These are phyloP conservation scores for Hirudinaria manillensis DNA, from an alignment of 2,888 invertebrate species.

Conservation along the genomic window DNA sequence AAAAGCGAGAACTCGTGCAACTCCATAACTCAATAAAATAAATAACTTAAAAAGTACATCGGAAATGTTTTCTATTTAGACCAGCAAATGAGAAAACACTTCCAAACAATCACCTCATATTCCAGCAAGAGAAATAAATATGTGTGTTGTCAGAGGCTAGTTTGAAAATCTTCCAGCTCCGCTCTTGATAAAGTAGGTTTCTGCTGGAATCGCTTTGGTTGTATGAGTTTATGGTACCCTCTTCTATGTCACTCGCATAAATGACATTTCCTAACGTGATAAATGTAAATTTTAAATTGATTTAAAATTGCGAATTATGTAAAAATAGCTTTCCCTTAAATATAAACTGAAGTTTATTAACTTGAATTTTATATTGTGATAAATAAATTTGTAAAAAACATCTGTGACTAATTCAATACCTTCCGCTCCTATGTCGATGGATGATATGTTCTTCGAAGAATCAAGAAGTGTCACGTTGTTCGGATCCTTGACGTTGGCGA, in stretches of 20 bases:
- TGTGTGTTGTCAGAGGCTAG: not conserved
- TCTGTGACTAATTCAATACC: not conserved
- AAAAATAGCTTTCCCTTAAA: not conserved
- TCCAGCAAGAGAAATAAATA: not conserved
- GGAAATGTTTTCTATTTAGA: no score
- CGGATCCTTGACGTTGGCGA: not conserved
- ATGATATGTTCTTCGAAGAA: not conserved
- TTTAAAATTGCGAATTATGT: not conserved
- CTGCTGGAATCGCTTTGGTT: not conserved
- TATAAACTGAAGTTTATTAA: no score
- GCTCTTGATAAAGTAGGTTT: not conserved
- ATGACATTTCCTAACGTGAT: not conserved
- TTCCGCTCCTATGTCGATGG: not conserved
- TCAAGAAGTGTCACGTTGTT: not conserved
- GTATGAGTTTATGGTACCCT: not conserved
- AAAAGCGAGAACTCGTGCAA: no score
- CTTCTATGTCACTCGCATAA: slow-evolving; percentile 6
- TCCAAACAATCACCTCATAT: not conserved
- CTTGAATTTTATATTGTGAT: no score
- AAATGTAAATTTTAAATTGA: not conserved
- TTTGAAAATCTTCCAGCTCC: not conserved
- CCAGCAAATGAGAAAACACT: not conserved
- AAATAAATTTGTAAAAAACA: not conserved
- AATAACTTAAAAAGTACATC: no score
- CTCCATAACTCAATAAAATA: no score